Percentiles rank a stretch among this genome's conserved stretches.
phyloP scores from a whole-genome alignment of 2,797 vertebrate species.

The Prionace glauca region DNA sequence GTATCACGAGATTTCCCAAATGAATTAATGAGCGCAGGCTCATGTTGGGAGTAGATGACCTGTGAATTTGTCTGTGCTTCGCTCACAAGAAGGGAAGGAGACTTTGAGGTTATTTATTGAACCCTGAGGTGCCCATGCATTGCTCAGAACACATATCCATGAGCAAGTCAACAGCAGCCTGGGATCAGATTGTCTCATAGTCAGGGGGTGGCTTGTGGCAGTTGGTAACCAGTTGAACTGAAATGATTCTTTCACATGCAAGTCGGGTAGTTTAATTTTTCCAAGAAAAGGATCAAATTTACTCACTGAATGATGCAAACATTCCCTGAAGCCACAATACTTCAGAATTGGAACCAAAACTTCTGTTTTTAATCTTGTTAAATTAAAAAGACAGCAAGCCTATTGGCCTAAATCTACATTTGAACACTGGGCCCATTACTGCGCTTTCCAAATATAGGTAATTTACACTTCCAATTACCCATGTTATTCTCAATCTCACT shows the following conservation, averaged over 20 bases:
- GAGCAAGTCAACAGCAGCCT: not conserved
- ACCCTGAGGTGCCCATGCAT: not conserved
- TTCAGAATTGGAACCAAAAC: not conserved
- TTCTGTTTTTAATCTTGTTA: not conserved
- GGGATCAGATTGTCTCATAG: not conserved
- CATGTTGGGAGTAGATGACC: not conserved
- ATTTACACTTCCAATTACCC: not conserved
- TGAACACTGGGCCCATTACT: not conserved
- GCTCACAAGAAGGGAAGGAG: not conserved
- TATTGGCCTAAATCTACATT: not conserved
- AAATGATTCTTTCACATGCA: not conserved
- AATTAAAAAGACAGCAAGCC: not conserved
- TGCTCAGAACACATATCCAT: not conserved
- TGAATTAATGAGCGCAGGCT: not conserved
- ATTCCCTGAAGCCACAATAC: not conserved
- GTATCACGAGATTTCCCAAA: not conserved
- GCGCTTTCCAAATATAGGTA: not conserved
- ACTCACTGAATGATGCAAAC: not conserved
- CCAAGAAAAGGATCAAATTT: not conserved
- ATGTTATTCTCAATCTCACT: not conserved
- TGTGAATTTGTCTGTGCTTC: not conserved
- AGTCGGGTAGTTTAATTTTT: not conserved
- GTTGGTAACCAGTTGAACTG: no score
- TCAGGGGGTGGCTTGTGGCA: not conserved
- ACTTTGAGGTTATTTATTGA: not conserved